Conservation (phyloP, 2,888 invertebrate species). For the Mycalesis mineus region DNA sequence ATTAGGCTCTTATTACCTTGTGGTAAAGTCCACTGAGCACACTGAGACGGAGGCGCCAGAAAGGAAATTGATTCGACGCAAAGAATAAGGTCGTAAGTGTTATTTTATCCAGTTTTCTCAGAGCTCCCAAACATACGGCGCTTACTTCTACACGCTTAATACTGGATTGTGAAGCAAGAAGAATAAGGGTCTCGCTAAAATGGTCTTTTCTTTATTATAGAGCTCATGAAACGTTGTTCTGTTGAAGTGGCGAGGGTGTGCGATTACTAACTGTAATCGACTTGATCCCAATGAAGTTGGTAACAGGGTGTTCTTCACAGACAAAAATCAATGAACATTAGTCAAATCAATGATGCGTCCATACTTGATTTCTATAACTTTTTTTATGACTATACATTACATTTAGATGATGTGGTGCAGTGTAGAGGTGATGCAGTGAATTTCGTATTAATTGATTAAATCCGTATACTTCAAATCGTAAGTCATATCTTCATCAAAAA, state of each 20-base stretch:
- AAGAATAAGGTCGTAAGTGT: conserved; percentile 57
- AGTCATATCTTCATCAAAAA: too few relatives aligned
- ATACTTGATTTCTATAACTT: too few relatives aligned
- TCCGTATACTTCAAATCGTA: too few relatives aligned
- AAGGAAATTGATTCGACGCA: conserved; percentile 69
- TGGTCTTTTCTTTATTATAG: conserved; percentile 39
- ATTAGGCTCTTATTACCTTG: conserved; percentile 52
- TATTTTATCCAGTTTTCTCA: conserved; percentile 33
- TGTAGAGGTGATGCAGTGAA: too few relatives aligned
- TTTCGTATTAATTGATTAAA: too few relatives aligned
- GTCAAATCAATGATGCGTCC: not conserved
- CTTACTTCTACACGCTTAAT: conserved; percentile 38
- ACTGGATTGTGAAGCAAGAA: conserved; percentile 27
- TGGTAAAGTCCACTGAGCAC: conserved; percentile 37
- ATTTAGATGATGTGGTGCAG: too few relatives aligned
- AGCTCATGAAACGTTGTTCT: conserved; percentile 50
- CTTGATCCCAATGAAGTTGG: conserved; percentile 72
- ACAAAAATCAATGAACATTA: not conserved
- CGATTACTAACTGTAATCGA: conserved; percentile 71
- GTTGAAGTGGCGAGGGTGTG: conserved; percentile 53
- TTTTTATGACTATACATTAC: too few relatives aligned
- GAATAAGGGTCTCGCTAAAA: conserved; percentile 35
- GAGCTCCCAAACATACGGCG: conserved; percentile 45
- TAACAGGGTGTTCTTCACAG: conserved; percentile 46
- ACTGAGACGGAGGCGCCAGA: conserved; percentile 46